phyloP scores from a whole-genome alignment of 2,888 invertebrate species.

The Drosophila kambysellisi region DNA sequence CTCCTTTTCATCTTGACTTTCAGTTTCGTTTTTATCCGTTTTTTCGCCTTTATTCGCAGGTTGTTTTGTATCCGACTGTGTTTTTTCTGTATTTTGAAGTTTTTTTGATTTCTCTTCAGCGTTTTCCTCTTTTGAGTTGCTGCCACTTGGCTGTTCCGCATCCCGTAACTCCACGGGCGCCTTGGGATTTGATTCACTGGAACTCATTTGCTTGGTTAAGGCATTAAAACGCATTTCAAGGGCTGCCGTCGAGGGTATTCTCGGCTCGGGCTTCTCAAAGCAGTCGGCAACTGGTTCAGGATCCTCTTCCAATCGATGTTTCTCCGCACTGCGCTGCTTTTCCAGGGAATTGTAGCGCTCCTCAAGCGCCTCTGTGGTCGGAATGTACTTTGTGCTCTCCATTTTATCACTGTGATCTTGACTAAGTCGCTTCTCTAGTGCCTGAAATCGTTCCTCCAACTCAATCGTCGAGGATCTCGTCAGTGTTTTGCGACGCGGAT shows the following conservation, averaged over 20 bases:
- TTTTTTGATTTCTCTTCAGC: constrained; percentile 45
- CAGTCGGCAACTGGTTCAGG: neutral
- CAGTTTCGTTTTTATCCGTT: constrained; percentile 14
- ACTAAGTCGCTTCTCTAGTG: constrained; percentile 71
- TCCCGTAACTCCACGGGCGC: constrained; percentile 53
- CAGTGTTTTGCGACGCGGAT: constrained; percentile 77
- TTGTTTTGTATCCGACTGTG: constrained; percentile 30
- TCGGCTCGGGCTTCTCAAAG: constrained; percentile 48
- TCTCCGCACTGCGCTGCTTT: constrained; percentile 63
- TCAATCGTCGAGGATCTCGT: constrained; percentile 80
- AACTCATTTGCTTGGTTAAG: constrained; percentile 64
- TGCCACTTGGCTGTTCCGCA: constrained; percentile 32
- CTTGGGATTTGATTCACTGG: constrained; percentile 56
- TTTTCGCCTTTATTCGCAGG: constrained; percentile 25
- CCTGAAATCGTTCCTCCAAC: constrained; percentile 74
- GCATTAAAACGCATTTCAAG: constrained; percentile 70
- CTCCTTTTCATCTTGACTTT: constrained; percentile 11
- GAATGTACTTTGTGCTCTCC: constrained; percentile 63
- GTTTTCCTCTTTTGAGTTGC: constrained; percentile 35
- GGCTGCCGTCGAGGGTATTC: constrained; percentile 71
- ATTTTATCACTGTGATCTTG: constrained; percentile 47
- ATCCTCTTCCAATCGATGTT: constrained; percentile 31
- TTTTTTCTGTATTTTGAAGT: constrained; percentile 25
- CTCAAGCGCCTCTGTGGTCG: constrained; percentile 70
- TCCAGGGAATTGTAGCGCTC: constrained; percentile 62